A percentile compares a stretch with the other conserved stretches of the same genome.
Conservation (phyloP, 2,888 invertebrate genomes). For the Blastobasis lacticolella region DNA sequence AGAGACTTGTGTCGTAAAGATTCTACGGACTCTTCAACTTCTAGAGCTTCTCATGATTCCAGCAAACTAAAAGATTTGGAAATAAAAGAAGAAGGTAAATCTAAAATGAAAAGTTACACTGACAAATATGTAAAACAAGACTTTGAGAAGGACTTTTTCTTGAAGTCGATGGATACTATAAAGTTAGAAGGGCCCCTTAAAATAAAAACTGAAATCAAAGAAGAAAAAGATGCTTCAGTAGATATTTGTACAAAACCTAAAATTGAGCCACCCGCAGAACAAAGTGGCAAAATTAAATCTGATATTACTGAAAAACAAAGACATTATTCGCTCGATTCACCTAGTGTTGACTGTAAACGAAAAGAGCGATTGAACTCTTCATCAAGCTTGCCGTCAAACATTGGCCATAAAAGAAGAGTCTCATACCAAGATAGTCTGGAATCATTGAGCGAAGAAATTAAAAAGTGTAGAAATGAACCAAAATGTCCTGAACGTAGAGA, state of each 20-base stretch:
- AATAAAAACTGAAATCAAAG: conserved; percentile 27
- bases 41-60: conserved; percentile 62
- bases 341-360: conserved; percentile 61
- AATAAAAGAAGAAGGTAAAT: conserved; percentile 49
- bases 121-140: conserved; percentile 67
- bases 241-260: conserved; percentile 27
- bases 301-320: conserved; percentile 53
- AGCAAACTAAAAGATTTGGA: conserved; percentile 53
- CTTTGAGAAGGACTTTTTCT: conserved; percentile 55
- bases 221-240: conserved; percentile 2
- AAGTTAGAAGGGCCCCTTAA: conserved; percentile 23
- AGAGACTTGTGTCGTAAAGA: conserved; percentile 63
- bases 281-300: conserved; percentile 31
- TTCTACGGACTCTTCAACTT: conserved; percentile 66
- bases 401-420: conserved; percentile 82
- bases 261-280: conserved; percentile 33
- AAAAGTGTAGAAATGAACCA: conserved; percentile 74
- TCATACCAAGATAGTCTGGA: conserved; percentile 83
- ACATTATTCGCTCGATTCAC: conserved; percentile 66
- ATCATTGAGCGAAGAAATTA: conserved; percentile 73
- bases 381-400: conserved; percentile 76
- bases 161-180: conserved; percentile 21
- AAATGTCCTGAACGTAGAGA: conserved; percentile 77
- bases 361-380: conserved; percentile 76
- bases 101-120: conserved; percentile 46